phyloP scores from a whole-genome alignment of 2,888 invertebrate species.

The Mimas tiliae region DNA sequence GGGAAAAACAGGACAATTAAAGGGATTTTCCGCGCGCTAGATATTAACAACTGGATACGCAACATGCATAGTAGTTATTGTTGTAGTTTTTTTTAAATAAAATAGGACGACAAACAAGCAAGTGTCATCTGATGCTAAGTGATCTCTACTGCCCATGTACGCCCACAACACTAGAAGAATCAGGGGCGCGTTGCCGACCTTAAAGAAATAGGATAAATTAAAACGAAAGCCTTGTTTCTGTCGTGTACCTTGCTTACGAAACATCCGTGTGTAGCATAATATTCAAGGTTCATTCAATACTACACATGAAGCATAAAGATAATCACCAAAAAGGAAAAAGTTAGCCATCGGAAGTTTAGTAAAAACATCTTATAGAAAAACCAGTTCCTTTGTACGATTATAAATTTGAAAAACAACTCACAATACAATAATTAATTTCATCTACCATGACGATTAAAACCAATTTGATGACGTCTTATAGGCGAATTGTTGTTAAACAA shows the following conservation, averaged over 20 bases:
- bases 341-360: background rate
- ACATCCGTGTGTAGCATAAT: conserved; percentile 49
- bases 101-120: too few species aligned
- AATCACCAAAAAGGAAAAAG: conserved; percentile 5
- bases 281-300: conserved; percentile 39
- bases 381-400: background rate
- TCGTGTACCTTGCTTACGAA: conserved; percentile 50
- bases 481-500: conserved; percentile 26
- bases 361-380: conserved; percentile 9
- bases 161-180: too few species aligned
- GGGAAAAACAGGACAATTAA: conserved; percentile 27
- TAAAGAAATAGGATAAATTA: too few species aligned
- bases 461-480: conserved; percentile 26
- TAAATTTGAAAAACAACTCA: background rate
- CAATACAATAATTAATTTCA: conserved; percentile 2
- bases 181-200: too few species aligned
- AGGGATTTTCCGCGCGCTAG: conserved; percentile 38
- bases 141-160: too few species aligned
- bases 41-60: conserved; percentile 31
- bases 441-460: conserved; percentile 18
- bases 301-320: background rate
- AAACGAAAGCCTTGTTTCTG: conserved; percentile 52
- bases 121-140: too few species aligned
- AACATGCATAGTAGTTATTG: conserved; percentile 1
- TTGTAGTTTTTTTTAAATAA: too few species aligned